Evolutionary conservation across 2,888 invertebrate species (phyloP).

Genomic region (Piscicola geometra): DNA sequence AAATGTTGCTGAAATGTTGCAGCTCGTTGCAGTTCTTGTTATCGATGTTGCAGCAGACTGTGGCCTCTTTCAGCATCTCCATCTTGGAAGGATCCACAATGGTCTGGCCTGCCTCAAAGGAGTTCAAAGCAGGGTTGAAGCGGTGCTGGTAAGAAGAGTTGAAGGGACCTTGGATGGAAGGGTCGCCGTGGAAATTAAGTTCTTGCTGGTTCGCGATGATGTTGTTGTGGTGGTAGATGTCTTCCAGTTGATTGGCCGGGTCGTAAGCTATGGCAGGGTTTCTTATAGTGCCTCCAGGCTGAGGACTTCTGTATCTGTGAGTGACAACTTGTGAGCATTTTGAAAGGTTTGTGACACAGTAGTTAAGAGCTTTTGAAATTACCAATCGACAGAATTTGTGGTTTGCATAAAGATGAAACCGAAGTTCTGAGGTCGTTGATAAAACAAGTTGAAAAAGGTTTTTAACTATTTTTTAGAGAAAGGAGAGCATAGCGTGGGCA

Average conservation of each 20-base stretch:
- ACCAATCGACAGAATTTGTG: no score
- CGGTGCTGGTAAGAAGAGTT: slow-evolving; percentile 7
- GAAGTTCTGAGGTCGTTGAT: no score
- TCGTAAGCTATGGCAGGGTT: slow-evolving; percentile 27
- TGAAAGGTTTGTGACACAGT: no score
- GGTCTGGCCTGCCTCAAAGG: background rate
- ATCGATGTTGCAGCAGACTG: slow-evolving; percentile 4
- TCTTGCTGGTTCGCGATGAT: background rate
- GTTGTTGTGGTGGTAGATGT: slow-evolving; percentile 29
- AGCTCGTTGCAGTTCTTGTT: background rate
- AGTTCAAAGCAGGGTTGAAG: background rate
- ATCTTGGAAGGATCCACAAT: background rate
- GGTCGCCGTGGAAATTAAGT: background rate
- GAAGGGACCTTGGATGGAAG: background rate
- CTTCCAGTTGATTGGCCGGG: slow-evolving; percentile 30
- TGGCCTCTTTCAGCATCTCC: background rate
- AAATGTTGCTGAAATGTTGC: slow-evolving; percentile 7
- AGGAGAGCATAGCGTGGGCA: no score
- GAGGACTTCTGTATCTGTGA: slow-evolving; percentile 25
- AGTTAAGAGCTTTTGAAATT: no score
- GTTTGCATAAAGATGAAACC: no score
- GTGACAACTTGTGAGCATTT: no score
- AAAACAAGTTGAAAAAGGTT: no score
- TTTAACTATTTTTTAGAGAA: no score
- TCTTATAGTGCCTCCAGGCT: background rate